Base-by-base conservation (phyloP, 2,888 invertebrate genomes). In the Erannis defoliaria region DNA sequence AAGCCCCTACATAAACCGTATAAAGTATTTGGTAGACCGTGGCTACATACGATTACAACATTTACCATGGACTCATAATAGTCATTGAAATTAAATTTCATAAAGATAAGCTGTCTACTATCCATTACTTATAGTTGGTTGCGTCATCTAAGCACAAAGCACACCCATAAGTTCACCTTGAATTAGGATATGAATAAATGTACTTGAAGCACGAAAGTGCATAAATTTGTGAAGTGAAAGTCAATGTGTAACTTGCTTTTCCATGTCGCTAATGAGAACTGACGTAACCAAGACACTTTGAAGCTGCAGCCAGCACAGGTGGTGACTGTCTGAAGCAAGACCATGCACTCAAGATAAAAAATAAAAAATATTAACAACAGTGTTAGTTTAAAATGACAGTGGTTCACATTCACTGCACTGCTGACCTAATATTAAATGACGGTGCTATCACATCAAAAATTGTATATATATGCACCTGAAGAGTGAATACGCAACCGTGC, bases 211-310 rank as follows among this genome's bases (percentile, higher is more conserved):
- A 57, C 42, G 60, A 64, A 66, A 64, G 61, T 64, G 57, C 55
- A 62, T 68, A 64, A 67, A 67, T 61, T 62, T 33, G n/a, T 57
- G 8, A 57, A 67, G 64, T 66, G 67, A 69, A 67, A 69, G 66
- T 69, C 38, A 29, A 53, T 38, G 26, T 38, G 49, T 60, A 53
- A 51, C 46, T 51, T 48, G 29, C 33, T 51, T 35, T 45, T 45
- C 29, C 16, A n/a, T n/a, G 59, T 33, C 46, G 35, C 29, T 23
- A 9, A 35, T 38, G 10, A 29, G 10, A 59, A 40, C n/a, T 21
- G 38, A 16, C 19, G 8, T 43, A 3, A 10, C 8, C 9, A n/a
- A 5, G n/a, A 45, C 18, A 0, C 40, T 16, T 51, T 1, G 12
- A 12, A 19, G 1, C 18, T 5, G 3, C 33, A 33, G n/a, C n/a